Conservation (phyloP, 2,888 invertebrate genomes). For the Morinoia aosen region DNA sequence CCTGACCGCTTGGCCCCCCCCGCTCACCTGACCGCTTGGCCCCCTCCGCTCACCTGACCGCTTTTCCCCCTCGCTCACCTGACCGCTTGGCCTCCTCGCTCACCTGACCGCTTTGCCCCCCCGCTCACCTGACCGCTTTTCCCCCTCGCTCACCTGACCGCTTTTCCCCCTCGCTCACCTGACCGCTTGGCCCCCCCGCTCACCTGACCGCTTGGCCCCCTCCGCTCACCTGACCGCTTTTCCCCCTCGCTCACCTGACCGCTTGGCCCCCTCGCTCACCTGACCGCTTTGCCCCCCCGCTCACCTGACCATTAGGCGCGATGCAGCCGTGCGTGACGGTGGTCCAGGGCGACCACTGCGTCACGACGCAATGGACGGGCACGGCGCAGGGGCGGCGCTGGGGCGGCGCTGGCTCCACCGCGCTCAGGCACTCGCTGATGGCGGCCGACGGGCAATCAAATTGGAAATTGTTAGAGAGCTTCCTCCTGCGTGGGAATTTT, state of each 20-base stretch:
- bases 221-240: too few relatives aligned
- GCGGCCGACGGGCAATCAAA: neutral
- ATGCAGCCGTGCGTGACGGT: conserved; percentile 75
- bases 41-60: too few relatives aligned
- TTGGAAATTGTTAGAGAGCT: neutral
- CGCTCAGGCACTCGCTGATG: conserved; percentile 66
- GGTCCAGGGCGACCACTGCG: conserved; percentile 77
- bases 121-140: too few relatives aligned
- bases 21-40: too few relatives aligned
- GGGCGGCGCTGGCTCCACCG: conserved; percentile 69
- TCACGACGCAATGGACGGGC: conserved; percentile 75
- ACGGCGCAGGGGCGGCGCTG: conserved; percentile 74
- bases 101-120: too few relatives aligned
- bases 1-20: neutral
- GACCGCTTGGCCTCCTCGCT: too few relatives aligned
- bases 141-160: too few relatives aligned
- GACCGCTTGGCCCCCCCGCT: too few relatives aligned
- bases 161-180: too few relatives aligned
- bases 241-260: neutral
- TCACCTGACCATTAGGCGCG: conserved; percentile 71
- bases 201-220: too few relatives aligned
- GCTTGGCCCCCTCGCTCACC: neutral
- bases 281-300: neutral
- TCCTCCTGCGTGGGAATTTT: neutral
- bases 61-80: too few relatives aligned